phyloP scores from a whole-genome alignment of 2,113 vertebrate species.

The Leucopsar rothschildi region DNA sequence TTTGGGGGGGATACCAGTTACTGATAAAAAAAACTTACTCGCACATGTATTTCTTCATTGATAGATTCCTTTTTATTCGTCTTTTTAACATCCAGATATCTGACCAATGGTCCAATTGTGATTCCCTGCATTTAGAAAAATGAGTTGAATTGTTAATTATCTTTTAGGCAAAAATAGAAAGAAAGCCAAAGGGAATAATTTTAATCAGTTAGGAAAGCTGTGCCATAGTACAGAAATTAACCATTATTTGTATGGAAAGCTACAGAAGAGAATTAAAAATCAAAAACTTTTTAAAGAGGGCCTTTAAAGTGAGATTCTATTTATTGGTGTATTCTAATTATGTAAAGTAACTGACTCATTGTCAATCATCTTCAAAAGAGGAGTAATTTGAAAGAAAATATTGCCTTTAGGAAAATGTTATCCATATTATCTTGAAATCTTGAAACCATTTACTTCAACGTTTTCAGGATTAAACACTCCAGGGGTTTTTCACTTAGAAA shows the following conservation, averaged over 20 bases:
- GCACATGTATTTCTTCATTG: constrained; percentile 88
- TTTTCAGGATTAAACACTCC: not conserved
- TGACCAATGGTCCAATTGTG: constrained; percentile 90
- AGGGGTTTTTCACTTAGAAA: not conserved
- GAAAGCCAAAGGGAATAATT: not conserved
- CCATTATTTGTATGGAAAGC: not conserved
- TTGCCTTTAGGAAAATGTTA: not conserved
- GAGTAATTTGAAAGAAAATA: not conserved
- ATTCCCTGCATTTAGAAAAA: constrained; percentile 81
- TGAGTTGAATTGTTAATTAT: not conserved
- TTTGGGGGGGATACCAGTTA: not conserved
- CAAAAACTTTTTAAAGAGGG: accelerated
- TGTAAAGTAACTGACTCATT: not conserved
- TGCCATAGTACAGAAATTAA: not conserved
- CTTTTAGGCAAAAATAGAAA: not conserved
- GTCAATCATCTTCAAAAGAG: not conserved
- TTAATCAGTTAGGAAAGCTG: not conserved
- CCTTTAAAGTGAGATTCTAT: not conserved
- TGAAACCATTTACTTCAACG: not conserved
- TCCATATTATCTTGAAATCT: not conserved
- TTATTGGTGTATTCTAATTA: not conserved
- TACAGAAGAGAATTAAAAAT: not conserved
- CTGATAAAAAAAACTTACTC: constrained; percentile 73
- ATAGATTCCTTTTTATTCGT: constrained; percentile 90
- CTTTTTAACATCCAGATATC: constrained; percentile 88